A percentile compares a stretch with the other conserved stretches of the same genome.
Conservation (phyloP, 2,113 vertebrate genomes). For the Corythoichthys intestinalis region DNA sequence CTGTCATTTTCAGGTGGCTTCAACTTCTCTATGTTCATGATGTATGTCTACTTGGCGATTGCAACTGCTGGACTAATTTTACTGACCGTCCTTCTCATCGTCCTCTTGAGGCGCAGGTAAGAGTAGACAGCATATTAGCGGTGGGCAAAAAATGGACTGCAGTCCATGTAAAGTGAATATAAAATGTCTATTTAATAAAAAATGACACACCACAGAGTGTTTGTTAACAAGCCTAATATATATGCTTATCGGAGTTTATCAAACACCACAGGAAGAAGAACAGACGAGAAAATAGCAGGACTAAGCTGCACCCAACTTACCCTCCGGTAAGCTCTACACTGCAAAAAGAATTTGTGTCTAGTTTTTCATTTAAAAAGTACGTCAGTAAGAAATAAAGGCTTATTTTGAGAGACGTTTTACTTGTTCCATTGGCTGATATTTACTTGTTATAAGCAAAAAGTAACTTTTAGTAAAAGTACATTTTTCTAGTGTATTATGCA, state of each 20-base stretch:
- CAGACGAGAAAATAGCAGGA: constrained; percentile 58
- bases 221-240: too few species aligned
- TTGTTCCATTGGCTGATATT: too few species aligned
- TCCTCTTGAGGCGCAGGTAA: constrained; percentile 58
- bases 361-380: too few species aligned
- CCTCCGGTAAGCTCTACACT: constrained; percentile 54
- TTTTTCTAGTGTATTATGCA: too few species aligned
- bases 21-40: constrained; percentile 45
- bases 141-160: background rate
- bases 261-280: constrained; percentile 56
- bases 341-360: too few species aligned
- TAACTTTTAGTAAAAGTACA: too few species aligned
- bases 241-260: background rate
- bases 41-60: constrained; percentile 62
- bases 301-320: constrained; percentile 62
- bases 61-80: constrained; percentile 54
- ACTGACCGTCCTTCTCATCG: constrained; percentile 41
- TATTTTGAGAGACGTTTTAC: too few species aligned
- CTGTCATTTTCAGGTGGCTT: constrained; percentile 40
- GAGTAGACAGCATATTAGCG: background rate
- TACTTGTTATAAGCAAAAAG: too few species aligned
- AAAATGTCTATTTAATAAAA: too few species aligned
- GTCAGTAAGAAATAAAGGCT: too few species aligned
- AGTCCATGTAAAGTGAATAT: too few species aligned
- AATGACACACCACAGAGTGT: too few species aligned